Percentiles rank a stretch among this genome's conserved stretches.
These are phyloP conservation scores for Atractosteus spatula DNA, from an alignment of 2,113 vertebrate species.

Conservation along the genomic window DNA sequence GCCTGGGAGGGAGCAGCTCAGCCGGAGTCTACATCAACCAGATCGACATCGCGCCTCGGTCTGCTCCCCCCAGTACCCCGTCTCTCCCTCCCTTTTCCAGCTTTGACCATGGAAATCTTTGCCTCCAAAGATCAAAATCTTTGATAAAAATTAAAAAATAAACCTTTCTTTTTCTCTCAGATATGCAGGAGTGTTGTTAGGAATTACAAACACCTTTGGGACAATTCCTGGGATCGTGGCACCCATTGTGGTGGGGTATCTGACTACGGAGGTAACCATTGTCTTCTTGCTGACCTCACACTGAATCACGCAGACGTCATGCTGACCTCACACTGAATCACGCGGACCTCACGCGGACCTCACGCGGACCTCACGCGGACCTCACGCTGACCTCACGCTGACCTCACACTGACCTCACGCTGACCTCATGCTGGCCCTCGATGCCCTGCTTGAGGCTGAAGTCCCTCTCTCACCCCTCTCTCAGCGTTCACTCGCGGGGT, in stretches of 20 bases:
- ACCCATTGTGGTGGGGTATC: slow-evolving; percentile 57
- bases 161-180: slow-evolving; percentile 27
- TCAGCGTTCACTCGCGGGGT: slow-evolving; percentile 61
- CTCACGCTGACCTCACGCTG: background rate
- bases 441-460: background rate
- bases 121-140: background rate
- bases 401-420: background rate
- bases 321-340: too few species aligned
- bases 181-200: slow-evolving; percentile 64
- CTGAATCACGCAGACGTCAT: too few species aligned
- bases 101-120: background rate
- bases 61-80: background rate
- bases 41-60: slow-evolving; percentile 75
- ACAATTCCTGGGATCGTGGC: slow-evolving; percentile 61
- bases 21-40: slow-evolving; percentile 73
- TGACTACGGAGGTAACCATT: slow-evolving; percentile 60
- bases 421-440: background rate
- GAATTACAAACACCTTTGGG: slow-evolving; percentile 72
- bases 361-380: background rate
- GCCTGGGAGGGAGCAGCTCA: slow-evolving; percentile 46
- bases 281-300: too few species aligned
- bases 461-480: slow-evolving; percentile 7
- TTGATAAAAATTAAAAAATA: too few species aligned
- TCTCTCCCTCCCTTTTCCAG: background rate
- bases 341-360: background rate